phyloP scores from a whole-genome alignment of 2,888 invertebrate genomes.

The Drosophila maculinotata region DNA sequence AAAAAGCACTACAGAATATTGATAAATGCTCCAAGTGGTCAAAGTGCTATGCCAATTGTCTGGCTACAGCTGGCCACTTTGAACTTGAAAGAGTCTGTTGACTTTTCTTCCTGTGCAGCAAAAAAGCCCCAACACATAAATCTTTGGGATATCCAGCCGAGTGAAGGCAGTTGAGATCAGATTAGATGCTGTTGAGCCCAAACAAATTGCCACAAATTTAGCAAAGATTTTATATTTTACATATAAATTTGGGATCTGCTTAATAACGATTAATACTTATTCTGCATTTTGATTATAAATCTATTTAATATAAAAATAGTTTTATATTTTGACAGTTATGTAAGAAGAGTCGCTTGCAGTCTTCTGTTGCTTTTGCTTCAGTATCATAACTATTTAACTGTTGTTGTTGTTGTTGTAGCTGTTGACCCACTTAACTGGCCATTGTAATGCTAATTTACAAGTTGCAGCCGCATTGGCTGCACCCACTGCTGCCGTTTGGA shows the following conservation, averaged over 20 bases:
- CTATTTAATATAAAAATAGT: too few relatives aligned
- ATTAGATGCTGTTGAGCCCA: neutral
- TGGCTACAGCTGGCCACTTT: constrained; percentile 32
- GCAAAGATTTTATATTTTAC: neutral
- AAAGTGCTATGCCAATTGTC: constrained; percentile 41
- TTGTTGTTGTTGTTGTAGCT: constrained; percentile 11
- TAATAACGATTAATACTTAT: too few relatives aligned
- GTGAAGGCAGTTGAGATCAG: neutral
- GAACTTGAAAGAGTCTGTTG: constrained; percentile 74
- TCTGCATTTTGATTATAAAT: too few relatives aligned
- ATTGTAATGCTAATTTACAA: constrained; percentile 76
- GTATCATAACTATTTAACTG: constrained; percentile 1
- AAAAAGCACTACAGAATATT: constrained; percentile 44
- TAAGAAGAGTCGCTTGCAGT: neutral
- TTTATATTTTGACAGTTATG: too few relatives aligned
- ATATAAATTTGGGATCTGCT: neutral
- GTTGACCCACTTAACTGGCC: constrained; percentile 65
- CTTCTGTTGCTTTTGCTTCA: constrained; percentile 8
- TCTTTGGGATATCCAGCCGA: neutral
- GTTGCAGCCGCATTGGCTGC: constrained; percentile 58
- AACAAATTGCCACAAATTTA: neutral
- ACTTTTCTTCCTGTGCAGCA: constrained; percentile 30
- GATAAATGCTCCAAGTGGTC: constrained; percentile 63
- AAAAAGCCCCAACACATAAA: constrained; percentile 3
- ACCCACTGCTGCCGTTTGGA: constrained; percentile 40